Evolutionary conservation across 2,797 vertebrate species (phyloP).

Genomic region (Sebastes glaucus): DNA sequence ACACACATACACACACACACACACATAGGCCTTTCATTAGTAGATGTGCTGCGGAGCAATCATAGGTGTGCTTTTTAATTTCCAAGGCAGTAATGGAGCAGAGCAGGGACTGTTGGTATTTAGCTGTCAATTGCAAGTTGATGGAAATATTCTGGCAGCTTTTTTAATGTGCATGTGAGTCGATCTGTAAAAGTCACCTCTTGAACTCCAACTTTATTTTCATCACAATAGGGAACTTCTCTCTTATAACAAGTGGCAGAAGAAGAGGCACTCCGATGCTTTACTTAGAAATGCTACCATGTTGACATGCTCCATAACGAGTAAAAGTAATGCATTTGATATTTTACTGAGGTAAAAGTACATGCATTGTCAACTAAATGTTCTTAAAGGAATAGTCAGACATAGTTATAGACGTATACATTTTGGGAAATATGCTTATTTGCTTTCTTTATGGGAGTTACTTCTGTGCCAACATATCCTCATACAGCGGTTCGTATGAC

Average conservation of each 20-base stretch:
- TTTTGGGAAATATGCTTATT: neutral
- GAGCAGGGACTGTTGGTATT: neutral
- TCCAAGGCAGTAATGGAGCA: neutral
- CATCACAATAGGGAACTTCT: neutral
- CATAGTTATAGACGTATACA: neutral
- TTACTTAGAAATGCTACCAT: neutral
- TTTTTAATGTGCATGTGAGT: neutral
- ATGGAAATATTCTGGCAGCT: slow-evolving; percentile 2
- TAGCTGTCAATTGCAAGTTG: neutral
- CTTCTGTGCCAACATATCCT: neutral
- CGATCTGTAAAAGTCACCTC: neutral
- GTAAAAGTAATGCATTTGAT: neutral
- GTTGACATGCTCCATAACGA: neutral
- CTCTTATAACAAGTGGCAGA: neutral
- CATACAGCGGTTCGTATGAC: too few species aligned
- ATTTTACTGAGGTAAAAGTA: neutral
- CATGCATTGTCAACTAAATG: neutral
- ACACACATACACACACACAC: too few species aligned
- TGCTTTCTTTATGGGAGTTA: neutral
- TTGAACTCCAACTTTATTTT: neutral
- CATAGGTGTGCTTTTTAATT: slow-evolving; percentile 9
- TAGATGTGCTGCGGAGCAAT: neutral
- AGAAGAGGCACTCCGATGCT: neutral
- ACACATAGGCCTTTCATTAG: neutral
- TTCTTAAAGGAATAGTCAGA: neutral